These are phyloP conservation scores for Drosophila neotestacea DNA, from an alignment of 2,888 invertebrate species.

Conservation along the genomic window DNA sequence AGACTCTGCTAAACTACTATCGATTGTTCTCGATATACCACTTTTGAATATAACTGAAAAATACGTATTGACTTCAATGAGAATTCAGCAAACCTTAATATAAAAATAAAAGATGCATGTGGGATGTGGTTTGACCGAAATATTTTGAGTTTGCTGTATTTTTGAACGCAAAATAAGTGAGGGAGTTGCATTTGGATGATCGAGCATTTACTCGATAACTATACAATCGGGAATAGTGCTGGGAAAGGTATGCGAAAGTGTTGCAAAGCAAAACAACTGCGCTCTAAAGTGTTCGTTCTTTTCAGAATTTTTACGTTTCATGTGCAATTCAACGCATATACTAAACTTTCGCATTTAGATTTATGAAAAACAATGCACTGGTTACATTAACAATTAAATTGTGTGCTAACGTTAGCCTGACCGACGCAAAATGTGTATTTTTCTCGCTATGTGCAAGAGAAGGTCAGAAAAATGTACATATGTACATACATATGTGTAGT, in stretches of 20 bases:
- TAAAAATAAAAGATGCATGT: too few relatives aligned
- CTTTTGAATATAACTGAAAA: background rate
- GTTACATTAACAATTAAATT: slow-evolving; percentile 6
- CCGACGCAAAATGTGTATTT: slow-evolving; percentile 41
- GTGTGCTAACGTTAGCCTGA: slow-evolving; percentile 15
- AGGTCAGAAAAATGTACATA: slow-evolving; percentile 78
- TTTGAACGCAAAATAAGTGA: background rate
- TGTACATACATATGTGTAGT: slow-evolving; percentile 65
- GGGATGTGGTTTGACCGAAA: too few relatives aligned
- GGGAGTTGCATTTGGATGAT: slow-evolving; percentile 16
- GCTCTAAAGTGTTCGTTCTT: slow-evolving; percentile 59
- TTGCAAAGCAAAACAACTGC: slow-evolving; percentile 65
- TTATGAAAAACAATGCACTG: slow-evolving; percentile 24
- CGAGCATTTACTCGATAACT: slow-evolving; percentile 36
- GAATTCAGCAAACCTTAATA: background rate
- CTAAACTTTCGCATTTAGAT: slow-evolving; percentile 33
- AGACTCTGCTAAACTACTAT: slow-evolving; percentile 5
- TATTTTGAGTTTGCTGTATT: too few relatives aligned
- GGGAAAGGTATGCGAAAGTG: slow-evolving; percentile 48
- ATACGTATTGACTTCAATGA: background rate
- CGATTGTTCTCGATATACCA: background rate
- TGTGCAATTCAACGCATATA: slow-evolving; percentile 54
- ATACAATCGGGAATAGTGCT: slow-evolving; percentile 39
- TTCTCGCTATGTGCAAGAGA: slow-evolving; percentile 60
- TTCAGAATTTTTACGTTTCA: slow-evolving; percentile 59